Evolutionary conservation across 2,888 invertebrate genomes (phyloP).

Genomic region (Xestoiulus laeticollis): DNA sequence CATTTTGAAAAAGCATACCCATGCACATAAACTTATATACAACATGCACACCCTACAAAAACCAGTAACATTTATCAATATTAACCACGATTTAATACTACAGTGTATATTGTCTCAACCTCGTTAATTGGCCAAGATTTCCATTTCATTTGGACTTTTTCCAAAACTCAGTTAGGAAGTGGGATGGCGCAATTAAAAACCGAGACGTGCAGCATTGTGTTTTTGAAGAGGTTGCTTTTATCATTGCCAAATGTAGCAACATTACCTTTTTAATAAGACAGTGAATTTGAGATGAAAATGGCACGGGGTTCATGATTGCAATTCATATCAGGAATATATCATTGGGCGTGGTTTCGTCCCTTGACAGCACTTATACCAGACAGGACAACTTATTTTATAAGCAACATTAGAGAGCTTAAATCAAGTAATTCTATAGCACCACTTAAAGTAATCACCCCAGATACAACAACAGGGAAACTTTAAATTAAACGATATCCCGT

Average conservation of each 20-base stretch:
- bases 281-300: neutral
- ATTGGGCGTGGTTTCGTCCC: constrained; percentile 8
- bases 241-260: constrained; percentile 1
- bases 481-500: too few relatives aligned
- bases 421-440: neutral
- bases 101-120: neutral
- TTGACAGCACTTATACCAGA: neutral
- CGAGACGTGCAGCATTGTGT: neutral
- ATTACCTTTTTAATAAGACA: neutral
- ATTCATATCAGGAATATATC: neutral
- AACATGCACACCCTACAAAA: too few relatives aligned
- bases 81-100: neutral
- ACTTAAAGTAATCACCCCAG: neutral
- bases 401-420: neutral
- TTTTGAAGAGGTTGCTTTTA: neutral
- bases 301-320: neutral
- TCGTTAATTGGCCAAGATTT: neutral
- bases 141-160: neutral
- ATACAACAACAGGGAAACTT: neutral
- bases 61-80: neutral
- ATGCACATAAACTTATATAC: too few relatives aligned
- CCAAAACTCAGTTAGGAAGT: neutral
- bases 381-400: neutral
- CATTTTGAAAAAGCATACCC: too few relatives aligned
- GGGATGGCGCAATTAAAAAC: neutral